Evolutionary conservation across 2,888 invertebrate genomes (phyloP), one percentile per base, ranked within the genome.

Genomic region (Emesis furor): DNA sequence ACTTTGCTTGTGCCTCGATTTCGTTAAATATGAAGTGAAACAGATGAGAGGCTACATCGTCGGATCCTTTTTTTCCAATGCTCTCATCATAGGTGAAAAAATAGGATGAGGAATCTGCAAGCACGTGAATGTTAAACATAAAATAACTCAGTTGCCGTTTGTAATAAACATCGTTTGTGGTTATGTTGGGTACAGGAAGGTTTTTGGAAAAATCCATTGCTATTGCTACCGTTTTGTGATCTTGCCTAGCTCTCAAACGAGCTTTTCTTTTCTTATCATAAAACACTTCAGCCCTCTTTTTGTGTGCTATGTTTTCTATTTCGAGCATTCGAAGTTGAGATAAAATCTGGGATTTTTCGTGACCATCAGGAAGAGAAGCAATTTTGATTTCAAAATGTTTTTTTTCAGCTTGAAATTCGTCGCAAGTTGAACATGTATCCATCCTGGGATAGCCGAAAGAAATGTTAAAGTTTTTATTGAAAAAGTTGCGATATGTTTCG

Each of bases 31-130:
- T 55, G 69, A 76, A 69, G 12, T 68, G 42, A 12, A 68, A 68
- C 1, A 76, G 17, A 68, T 67, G 46, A 79, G 68, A 76, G 76
- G 67, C 69, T 17, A 76, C 76, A 51, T 76, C 88, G 35, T 87
- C 59, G 10, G 69, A 81, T 24, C 89, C 89, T 84, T 90, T 89
- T 78, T 87, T 86, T 46, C 79, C 89, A 10, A 39, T 39, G 8
- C 39, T 39, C 39, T 39, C 39, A 78, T 88, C 82, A 79, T 91
- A 91, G 30, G 78, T 76, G 85, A 88, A 90, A 81, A 90, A 90
- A 37, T 89, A 88, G 75, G 90, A 72, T 73, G 51, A 73, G 55
- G 76, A 78, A 81, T 74, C 84, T 14, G 67, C 73, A 88, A 74
- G 90, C 10, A 39, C 8, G 7, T 39, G 55, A 17, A 59, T 59